Percentiles rank a stretch among this genome's conserved stretches.
Conservation (phyloP, 2,797 vertebrate genomes). For the Yasuhikotakia modesta region DNA sequence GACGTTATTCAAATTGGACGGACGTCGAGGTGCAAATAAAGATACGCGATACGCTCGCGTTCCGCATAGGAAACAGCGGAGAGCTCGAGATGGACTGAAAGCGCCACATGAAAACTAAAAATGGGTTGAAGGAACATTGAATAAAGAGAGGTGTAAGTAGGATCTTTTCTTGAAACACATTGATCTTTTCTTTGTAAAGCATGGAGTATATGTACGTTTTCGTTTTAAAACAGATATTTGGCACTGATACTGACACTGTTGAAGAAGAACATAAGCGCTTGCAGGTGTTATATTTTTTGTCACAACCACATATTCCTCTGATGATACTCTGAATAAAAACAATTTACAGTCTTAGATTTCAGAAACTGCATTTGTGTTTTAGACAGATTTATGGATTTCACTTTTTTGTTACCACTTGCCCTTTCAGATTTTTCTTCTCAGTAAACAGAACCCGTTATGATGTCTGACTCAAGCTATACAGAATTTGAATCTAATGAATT, state of each 20-base stretch:
- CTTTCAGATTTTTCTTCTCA: too few species aligned
- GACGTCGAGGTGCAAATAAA: slow-evolving; percentile 14
- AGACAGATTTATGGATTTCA: neutral
- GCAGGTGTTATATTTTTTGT: neutral
- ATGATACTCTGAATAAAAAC: neutral
- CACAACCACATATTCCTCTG: neutral
- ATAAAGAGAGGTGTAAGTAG: slow-evolving; percentile 30
- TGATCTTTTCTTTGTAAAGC: too few species aligned
- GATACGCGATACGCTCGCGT: neutral
- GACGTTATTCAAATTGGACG: too few species aligned
- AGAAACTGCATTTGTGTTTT: neutral
- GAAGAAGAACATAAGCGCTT: neutral
- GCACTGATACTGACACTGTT: neutral
- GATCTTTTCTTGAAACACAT: neutral
- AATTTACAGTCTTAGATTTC: neutral
- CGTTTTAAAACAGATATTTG: neutral
- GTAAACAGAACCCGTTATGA: neutral
- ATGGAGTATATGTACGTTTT: slow-evolving; percentile 11
- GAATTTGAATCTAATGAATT: neutral
- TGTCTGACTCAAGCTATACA: slow-evolving; percentile 13
- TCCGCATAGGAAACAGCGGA: neutral
- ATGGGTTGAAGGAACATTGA: slow-evolving; percentile 40
- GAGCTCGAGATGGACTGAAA: slow-evolving; percentile 1
- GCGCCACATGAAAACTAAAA: too few species aligned
- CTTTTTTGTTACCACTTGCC: neutral